Conservation (phyloP, 2,113 vertebrate genomes). For the Tichodroma muraria region DNA sequence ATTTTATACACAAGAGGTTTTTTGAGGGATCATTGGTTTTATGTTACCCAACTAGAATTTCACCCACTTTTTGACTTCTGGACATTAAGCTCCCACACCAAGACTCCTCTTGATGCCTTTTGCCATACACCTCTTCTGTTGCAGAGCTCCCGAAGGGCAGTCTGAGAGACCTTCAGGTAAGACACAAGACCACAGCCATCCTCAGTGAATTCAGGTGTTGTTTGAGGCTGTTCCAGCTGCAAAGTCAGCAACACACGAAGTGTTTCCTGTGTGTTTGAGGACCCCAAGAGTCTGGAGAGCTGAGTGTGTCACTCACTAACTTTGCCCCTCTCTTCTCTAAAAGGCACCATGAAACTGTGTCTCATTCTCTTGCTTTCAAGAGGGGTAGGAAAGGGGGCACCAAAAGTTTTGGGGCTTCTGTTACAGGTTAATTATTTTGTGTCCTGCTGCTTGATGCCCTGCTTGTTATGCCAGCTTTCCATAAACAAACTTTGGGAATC, state of each 20-base stretch:
- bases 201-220: neutral
- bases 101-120: neutral
- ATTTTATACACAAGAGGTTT: neutral
- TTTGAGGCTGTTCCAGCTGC: neutral
- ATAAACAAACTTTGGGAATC: slow-evolving; percentile 61
- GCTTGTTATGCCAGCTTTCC: slow-evolving; percentile 19
- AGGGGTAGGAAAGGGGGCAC: neutral
- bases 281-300: neutral
- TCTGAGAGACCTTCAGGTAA: neutral
- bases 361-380: neutral
- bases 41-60: neutral
- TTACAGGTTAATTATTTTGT: neutral
- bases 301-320: neutral
- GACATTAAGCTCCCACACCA: neutral
- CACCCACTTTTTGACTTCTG: neutral
- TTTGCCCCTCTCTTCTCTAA: neutral
- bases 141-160: neutral
- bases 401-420: neutral
- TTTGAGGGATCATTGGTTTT: neutral
- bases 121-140: neutral
- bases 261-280: neutral
- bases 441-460: neutral
- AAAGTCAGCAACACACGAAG: neutral
- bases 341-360: neutral
- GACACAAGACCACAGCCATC: neutral